Evolutionary conservation across 2,113 vertebrate species (phyloP), one percentile per base, ranked within the genome.

Genomic region (Centropus bengalensis): DNA sequence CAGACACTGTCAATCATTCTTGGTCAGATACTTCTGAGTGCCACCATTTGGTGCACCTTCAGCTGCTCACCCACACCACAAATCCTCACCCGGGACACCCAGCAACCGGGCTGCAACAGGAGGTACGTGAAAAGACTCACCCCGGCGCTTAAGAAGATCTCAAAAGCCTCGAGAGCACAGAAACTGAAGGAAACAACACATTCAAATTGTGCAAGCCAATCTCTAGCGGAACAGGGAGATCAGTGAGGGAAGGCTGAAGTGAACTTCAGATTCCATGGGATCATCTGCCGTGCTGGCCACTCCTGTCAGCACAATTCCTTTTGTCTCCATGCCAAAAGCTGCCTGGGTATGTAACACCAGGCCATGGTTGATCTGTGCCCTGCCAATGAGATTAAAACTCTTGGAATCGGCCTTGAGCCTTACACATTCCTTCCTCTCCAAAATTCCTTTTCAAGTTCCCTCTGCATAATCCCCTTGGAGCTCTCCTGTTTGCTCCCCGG

Each of bases 1-100:
- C 97, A 98, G 97, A 98, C 97, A 97, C 93, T 98, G 98, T 98
- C 98, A 98, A 98, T 98, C 98, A 98, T 98, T 97, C 97, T 97
- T 98, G 97, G 97, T 98, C 97, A 98, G 97, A 97, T 97, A 97
- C 95, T 92, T 97, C 96, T 94, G 91, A 96, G 96, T 96, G 83
- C 79, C 64, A 42, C 94, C 96, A 97, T 97, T 97, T 97, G 94
- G 83, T 96, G 93, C 94, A 96, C 91, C 92, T 95, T 95, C 95
- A 96, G 93, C 97, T 92, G 97, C 84, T 97, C 96, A 97, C 92
- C 93, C 96, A 97, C 97, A 96, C 93, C 60, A 89, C 92, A 97
- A 90, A 91, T 52, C 96, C 89, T 76, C 36, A 89, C 88, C 87
- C 66, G 86, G 96, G 96, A 93, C 67, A 86, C 73, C 81, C 91